Evolutionary conservation across 2,888 invertebrate genomes (phyloP).

Genomic region (Tiphia femorata): DNA sequence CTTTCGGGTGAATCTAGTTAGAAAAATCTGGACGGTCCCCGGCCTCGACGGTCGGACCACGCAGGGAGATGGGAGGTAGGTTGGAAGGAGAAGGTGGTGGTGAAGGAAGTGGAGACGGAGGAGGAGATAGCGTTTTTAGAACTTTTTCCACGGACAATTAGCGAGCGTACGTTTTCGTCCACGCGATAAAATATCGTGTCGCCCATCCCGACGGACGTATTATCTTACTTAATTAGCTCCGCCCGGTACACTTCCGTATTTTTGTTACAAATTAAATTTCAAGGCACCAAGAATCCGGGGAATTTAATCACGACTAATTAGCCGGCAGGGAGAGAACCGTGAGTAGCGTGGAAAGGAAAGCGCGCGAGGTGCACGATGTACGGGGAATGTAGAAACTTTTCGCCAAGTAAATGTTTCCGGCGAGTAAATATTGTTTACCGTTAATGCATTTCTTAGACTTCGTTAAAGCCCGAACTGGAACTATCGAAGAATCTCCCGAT

Average conservation of each 20-base stretch:
- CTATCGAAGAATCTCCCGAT: too few relatives aligned
- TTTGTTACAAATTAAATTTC: constrained; percentile 35
- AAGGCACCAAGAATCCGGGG: constrained; percentile 10
- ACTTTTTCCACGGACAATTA: constrained; percentile 9
- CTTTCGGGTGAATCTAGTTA: too few relatives aligned
- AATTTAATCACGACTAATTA: constrained; percentile 37
- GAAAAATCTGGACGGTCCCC: too few relatives aligned
- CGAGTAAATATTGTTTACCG: too few relatives aligned
- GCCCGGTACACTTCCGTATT: constrained; percentile 15
- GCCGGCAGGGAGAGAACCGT: too few relatives aligned
- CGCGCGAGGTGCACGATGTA: too few relatives aligned
- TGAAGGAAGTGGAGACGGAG: too few relatives aligned
- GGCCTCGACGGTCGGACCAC: too few relatives aligned
- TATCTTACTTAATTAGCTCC: constrained; percentile 33
- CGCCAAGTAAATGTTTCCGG: not conserved
- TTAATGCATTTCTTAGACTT: not conserved
- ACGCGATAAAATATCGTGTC: constrained; percentile 1
- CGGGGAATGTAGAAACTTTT: too few relatives aligned
- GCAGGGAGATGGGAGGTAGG: too few relatives aligned
- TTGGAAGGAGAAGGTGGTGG: too few relatives aligned
- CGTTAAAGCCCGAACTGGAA: not conserved
- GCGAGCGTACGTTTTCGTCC: constrained; percentile 6
- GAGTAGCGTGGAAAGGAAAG: too few relatives aligned
- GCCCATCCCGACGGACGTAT: not conserved
- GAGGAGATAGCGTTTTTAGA: constrained; percentile 2